Base-by-base conservation (phyloP, 2,888 invertebrate genomes). In the Oegoconia quadripuncta region DNA sequence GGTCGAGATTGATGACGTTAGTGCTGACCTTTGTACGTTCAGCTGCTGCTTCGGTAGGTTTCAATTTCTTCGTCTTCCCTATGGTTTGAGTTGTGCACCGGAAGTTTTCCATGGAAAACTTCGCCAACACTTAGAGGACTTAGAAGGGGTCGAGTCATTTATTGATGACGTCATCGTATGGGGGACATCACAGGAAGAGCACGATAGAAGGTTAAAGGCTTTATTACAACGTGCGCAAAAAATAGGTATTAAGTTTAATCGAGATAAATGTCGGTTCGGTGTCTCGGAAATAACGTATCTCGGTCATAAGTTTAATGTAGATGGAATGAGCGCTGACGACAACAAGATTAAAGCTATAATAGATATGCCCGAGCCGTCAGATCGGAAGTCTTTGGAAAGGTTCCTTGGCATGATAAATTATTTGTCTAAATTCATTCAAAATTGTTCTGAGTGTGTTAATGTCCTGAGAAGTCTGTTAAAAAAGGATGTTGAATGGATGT, bases 11-110 rank as follows among this genome's bases (percentile, higher is more conserved):
- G 51, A 55, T 31, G 43, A 43, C 9, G 43, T 40, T 1, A 53
- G 54, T 26, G 48, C 52, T 1, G 46, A 54, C 30, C 26, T 55
- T 2, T 54, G 52, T 33, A 58, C 55, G 2, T 58, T 54, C 29
- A 27, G 17, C 6, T 45, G 46, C 2, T 48, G 46, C 0, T 46
- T 44, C 23, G 48, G 45, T 1, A 14, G 48, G 6, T 54, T 44
- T 39, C 41, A 41, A 13, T n/a, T n/a, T n/a, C n/a, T n/a, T n/a
- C n/a, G n/a, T n/a, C n/a, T n/a, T n/a, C n/a, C n/a, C n/a, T n/a
- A 55, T 46, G 41, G 25, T 51, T 11, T 35, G 48, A 2, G 18
- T 53, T 52, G 44, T 25, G 52, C 49, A 1, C 31, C 46, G 8
- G 55, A 58, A 39, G 41, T 52, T 11, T 52, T 54, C 44, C 54